These are phyloP conservation scores for Aphaenogaster floridana DNA, from an alignment of 1,140 invertebrate genomes.

Conservation along the genomic window DNA sequence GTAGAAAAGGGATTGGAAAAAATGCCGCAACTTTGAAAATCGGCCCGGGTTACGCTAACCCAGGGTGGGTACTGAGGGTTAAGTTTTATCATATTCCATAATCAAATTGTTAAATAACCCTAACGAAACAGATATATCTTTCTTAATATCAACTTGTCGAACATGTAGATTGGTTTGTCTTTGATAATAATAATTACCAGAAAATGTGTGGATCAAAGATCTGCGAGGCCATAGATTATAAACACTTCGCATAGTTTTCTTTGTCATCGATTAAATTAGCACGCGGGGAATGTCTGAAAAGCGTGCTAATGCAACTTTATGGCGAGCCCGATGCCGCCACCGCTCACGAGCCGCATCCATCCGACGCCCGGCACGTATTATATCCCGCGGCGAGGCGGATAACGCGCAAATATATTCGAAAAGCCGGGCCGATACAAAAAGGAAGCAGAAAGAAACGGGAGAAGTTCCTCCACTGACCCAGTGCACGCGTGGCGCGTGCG, in stretches of 20 bases:
- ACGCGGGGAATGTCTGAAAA: background rate
- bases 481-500: conserved; percentile 70
- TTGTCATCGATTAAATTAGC: conserved; percentile 24
- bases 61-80: too few species aligned
- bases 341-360: conserved; percentile 29
- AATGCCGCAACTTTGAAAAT: too few species aligned
- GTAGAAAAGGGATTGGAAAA: too few species aligned
- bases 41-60: too few species aligned
- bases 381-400: conserved; percentile 53
- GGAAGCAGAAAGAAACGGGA: conserved; percentile 72
- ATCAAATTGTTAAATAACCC: background rate
- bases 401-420: conserved; percentile 64
- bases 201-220: background rate
- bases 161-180: background rate
- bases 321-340: conserved; percentile 1
- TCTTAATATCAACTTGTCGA: background rate
- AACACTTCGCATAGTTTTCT: background rate
- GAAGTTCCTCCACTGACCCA: conserved; percentile 77
- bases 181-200: background rate
- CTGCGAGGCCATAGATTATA: background rate
- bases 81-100: background rate
- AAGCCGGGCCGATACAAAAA: conserved; percentile 71
- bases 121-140: background rate
- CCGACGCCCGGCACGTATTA: conserved; percentile 25
- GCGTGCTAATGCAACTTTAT: background rate